These are phyloP conservation scores for Spongilla lacustris DNA, from an alignment of 37 sponge, comb jelly and placozoan genomes.

Conservation along the genomic window DNA sequence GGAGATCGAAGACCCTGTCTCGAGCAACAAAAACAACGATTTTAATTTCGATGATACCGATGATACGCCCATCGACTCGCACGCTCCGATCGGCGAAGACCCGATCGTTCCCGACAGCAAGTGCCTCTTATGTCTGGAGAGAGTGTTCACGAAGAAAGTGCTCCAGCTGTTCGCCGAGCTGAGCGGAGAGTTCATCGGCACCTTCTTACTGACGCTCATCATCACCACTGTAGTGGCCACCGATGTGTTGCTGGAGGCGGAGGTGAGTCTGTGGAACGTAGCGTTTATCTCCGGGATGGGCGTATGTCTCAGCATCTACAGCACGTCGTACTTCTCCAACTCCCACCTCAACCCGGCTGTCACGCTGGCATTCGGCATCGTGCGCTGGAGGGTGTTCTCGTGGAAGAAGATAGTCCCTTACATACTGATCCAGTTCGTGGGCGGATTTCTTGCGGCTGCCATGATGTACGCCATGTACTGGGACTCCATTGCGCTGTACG, in stretches of 20 bases:
- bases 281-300: constrained; percentile 49
- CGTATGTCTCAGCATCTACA: constrained; percentile 44
- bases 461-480: constrained; percentile 8
- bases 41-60: not conserved
- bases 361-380: constrained; percentile 52
- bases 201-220: constrained; percentile 34
- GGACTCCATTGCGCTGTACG: constrained; percentile 5
- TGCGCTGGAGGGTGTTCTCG: constrained; percentile 30
- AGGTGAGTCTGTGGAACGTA: constrained; percentile 58
- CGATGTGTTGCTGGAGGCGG: constrained; percentile 24
- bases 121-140: not conserved
- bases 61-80: not conserved
- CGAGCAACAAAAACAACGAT: not conserved
- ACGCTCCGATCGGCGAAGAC: not conserved
- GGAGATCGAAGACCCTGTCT: too few species aligned
- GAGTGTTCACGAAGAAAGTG: not conserved
- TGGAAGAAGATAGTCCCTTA: constrained; percentile 47
- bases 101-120: not conserved
- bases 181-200: constrained; percentile 54
- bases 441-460: constrained; percentile 33
- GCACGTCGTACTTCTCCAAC: constrained; percentile 48
- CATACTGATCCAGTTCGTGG: constrained; percentile 39
- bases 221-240: constrained; percentile 44
- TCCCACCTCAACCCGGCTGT: constrained; percentile 72
- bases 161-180: not conserved